Evolutionary conservation across 2,888 invertebrate species (phyloP), one percentile per base, ranked within the genome.

Genomic region (Sphinx pinastri): DNA sequence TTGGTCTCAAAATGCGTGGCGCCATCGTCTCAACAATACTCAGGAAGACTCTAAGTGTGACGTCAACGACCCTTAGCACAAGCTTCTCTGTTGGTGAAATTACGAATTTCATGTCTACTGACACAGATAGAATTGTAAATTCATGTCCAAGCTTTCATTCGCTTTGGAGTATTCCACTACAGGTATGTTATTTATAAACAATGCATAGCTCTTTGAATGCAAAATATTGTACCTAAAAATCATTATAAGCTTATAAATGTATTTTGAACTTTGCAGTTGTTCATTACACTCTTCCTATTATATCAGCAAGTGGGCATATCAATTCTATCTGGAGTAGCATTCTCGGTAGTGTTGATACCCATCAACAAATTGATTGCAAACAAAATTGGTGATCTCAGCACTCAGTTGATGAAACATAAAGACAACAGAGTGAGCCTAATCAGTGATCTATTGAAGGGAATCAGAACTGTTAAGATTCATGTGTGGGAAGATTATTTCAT

Each of bases 71-170:
- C 76, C 89, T 86, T 77, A 94, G 85, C 79, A 95, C 79, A 77
- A 88, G 80, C 77, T 95, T 81, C 80, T 94, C 95, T 14, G 94
- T 97, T 57, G 99, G 99, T 0, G 98, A 99, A 93, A 97, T 99
- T 71, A 96, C 99, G 1, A 99, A 99, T 90, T 97, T 98, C 79
- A 98, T 99, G 97, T 99, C 99, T 49, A 98, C 98, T 0, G 99
- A 99, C 87, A 97, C 98, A 0, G 99, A 99, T 86, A 95, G 99
- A 77, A 98, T 99, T 77, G 97, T 99, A 0, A 99, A 99, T 89
- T 98, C 99, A 31, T 99, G 98, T 89, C 97, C 98, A 3, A 99
- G 98, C 90, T 99, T 99, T 87, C 99, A 99, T 92, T 96, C 98
- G 7, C 95, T 99, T 77, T 99, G 99, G 99, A 99, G 99, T 89